A percentile compares a stretch with the other conserved stretches of the same genome.
These are phyloP conservation scores for Hippopotamyrus pictus DNA, from an alignment of 2,797 vertebrate species.

Conservation along the genomic window DNA sequence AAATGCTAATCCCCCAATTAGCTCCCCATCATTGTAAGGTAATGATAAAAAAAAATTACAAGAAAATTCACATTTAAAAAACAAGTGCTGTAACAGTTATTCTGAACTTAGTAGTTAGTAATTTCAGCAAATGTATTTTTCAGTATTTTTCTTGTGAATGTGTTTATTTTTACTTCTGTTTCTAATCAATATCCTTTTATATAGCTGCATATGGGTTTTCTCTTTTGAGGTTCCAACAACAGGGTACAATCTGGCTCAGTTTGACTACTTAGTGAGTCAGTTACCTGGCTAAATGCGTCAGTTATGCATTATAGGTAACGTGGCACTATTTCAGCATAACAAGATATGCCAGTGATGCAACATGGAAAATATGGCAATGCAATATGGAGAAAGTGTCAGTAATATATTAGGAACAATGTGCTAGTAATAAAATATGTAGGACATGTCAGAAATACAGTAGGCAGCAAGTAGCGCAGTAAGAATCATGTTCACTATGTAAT, in stretches of 20 bases:
- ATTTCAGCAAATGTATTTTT: not conserved
- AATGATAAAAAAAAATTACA: not conserved
- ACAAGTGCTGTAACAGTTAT: not conserved
- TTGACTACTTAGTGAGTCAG: not conserved
- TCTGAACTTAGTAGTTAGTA: not conserved
- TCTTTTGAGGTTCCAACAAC: not conserved
- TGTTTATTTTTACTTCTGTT: not conserved
- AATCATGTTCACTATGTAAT: conserved; percentile 1
- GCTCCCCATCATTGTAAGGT: conserved; percentile 1
- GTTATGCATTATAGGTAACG: conserved; percentile 3
- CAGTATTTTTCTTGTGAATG: not conserved
- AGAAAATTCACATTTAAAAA: not conserved
- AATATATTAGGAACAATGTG: not conserved
- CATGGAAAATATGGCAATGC: not conserved
- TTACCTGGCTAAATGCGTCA: not conserved
- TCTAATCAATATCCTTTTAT: not conserved
- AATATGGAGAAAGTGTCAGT: conserved; percentile 1
- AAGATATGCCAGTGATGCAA: conserved; percentile 1
- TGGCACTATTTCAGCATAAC: not conserved
- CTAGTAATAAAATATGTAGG: not conserved
- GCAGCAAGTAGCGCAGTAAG: not conserved
- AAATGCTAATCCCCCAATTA: conserved; percentile 1
- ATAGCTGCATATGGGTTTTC: not conserved
- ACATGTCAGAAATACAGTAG: not conserved
- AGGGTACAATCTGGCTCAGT: not conserved